Evolutionary conservation across 2,888 invertebrate species (phyloP), one percentile per base, ranked within the genome.

Genomic region (Willowsia nigromaculata): DNA sequence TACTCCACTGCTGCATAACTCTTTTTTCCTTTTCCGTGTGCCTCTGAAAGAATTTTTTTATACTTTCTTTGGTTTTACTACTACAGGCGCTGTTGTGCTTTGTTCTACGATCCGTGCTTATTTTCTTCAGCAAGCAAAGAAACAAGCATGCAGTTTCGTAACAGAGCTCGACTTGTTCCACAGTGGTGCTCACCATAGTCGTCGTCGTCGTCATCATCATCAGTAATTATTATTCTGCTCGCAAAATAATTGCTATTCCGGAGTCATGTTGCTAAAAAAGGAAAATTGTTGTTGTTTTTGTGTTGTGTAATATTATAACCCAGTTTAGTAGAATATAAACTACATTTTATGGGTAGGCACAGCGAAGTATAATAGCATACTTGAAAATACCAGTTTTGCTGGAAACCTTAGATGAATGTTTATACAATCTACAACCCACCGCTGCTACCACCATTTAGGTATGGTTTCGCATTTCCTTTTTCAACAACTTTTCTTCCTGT

Each of bases 211-310:
- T 65, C 27, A 59, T 59, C 59, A 65, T 65, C 65, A 59, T 59
- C 59, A 43, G 47, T 74, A 74, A 74, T 74, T 74, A 74, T 74
- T 74, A 74, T 74, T 74, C 47, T 47, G 47, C 47, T 74, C 74
- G 43, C 74, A 74, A 74, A 74, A 74, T 74, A 74, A 74, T 74
- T 74, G 43, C 47, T 47, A 74, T 74, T 47, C 47, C 27, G 74
- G 74, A 74, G 47, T 47, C 74, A 74, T 74, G 74, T 74, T 47
- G 13, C 74, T 18, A 47, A 65, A 65, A 47, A 47, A 74, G 1
- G 25, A 74, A 74, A 74, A 74, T 74, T 74, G 40, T 74, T 74
- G 74, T 47, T 74, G 43, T 74, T 71, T n/a, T 71, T 37, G 68
- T 6, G 22, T 40, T 71, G 47, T 74, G 47, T 47, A n/a, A 15